These are phyloP conservation scores for Cinclus mexicanus DNA, from an alignment of 2,113 vertebrate genomes.

Conservation along the genomic window DNA sequence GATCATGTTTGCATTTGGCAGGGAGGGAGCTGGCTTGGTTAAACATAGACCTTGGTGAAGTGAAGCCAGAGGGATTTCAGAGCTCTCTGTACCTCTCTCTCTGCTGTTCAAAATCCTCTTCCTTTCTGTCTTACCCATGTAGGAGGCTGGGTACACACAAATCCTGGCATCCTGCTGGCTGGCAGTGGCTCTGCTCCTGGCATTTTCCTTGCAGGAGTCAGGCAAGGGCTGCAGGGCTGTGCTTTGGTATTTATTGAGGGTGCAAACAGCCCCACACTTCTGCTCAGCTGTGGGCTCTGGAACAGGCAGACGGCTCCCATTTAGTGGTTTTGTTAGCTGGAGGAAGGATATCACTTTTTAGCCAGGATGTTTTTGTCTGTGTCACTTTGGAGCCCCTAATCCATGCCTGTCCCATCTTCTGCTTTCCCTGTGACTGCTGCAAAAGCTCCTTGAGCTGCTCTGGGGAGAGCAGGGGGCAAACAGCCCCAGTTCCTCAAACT, in stretches of 20 bases:
- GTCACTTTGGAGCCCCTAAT: rapidly evolving
- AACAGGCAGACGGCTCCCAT: background rate
- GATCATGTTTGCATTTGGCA: conserved; percentile 44
- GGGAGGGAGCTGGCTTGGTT: conserved; percentile 17
- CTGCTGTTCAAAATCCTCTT: background rate
- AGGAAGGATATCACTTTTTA: background rate
- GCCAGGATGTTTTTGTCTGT: background rate
- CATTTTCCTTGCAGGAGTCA: background rate
- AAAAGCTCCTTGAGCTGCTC: background rate
- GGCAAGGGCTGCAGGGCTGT: background rate
- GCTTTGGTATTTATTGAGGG: rapidly evolving
- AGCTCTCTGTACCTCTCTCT: background rate
- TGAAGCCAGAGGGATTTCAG: background rate
- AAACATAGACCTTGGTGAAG: background rate
- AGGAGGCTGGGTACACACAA: rapidly evolving
- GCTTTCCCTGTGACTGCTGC: background rate
- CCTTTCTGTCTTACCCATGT: background rate
- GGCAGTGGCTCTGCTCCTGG: background rate
- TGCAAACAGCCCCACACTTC: background rate
- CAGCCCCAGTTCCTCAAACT: background rate
- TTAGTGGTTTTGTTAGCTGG: background rate
- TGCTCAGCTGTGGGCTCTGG: rapidly evolving
- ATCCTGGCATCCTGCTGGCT: background rate
- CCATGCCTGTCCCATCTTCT: rapidly evolving
- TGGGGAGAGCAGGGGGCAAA: background rate